Conservation (phyloP, 2,888 invertebrate genomes). For the Netelia melanura region DNA sequence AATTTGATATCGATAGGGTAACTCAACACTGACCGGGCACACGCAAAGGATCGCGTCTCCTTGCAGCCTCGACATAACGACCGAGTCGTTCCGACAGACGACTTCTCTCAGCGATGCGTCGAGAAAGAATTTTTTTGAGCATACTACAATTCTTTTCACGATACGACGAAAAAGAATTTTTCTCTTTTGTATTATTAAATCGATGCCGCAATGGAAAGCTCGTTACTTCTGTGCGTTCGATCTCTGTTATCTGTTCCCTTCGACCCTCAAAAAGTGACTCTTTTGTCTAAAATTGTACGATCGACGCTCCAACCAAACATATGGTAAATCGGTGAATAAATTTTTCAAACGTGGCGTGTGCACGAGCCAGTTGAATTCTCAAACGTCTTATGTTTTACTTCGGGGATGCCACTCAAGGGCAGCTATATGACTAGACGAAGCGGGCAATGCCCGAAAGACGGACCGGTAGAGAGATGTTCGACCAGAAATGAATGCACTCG, state of each 20-base stretch:
- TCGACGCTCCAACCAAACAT: background rate
- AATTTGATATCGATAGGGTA: slow-evolving; percentile 84
- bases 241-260: too few relatives aligned
- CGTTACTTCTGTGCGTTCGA: too few relatives aligned
- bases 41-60: slow-evolving; percentile 72
- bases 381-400: slow-evolving; percentile 25
- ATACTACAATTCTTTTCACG: too few relatives aligned
- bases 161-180: too few relatives aligned
- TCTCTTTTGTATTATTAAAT: too few relatives aligned
- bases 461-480: slow-evolving; percentile 22
- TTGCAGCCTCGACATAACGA: slow-evolving; percentile 39
- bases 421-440: slow-evolving; percentile 30
- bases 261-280: too few relatives aligned
- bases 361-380: background rate
- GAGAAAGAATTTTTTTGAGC: background rate
- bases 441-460: slow-evolving; percentile 27
- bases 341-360: background rate
- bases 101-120: slow-evolving; percentile 13
- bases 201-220: too few relatives aligned
- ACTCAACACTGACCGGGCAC: slow-evolving; percentile 76
- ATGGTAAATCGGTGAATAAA: background rate
- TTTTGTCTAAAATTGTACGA: background rate
- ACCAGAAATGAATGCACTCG: slow-evolving; percentile 35
- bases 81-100: background rate
- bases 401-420: slow-evolving; percentile 14